Conservation (phyloP, 2,888 invertebrate genomes). For the Apodemia duryi region DNA sequence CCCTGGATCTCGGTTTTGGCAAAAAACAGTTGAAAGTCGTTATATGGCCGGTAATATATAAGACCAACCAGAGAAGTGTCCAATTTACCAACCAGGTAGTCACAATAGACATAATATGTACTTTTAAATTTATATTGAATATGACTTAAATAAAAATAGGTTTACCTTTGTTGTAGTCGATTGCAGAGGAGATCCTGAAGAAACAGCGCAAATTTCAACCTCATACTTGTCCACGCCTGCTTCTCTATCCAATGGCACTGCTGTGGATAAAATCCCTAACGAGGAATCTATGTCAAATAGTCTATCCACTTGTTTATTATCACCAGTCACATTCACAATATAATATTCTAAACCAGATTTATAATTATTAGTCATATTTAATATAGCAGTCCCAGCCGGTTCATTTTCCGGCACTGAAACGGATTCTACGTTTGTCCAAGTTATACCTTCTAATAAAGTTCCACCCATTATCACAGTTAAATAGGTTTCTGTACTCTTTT, state of each 20-base stretch:
- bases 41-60: no score
- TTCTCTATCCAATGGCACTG: conserved; percentile 90
- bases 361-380: conserved; percentile 87
- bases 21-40: no score
- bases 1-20: no score
- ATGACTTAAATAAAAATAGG: neutral
- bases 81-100: no score
- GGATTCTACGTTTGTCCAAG: conserved; percentile 82
- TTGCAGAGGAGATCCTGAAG: conserved; percentile 84
- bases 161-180: conserved; percentile 91
- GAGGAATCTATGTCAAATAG: conserved; percentile 95
- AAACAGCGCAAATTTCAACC: conserved; percentile 91
- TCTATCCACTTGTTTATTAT: conserved; percentile 88
- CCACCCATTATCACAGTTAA: conserved; percentile 88
- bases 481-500: conserved; percentile 92
- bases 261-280: conserved; percentile 92
- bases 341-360: conserved; percentile 90
- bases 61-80: no score
- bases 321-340: conserved; percentile 90
- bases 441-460: conserved; percentile 77
- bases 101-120: no score
- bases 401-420: conserved; percentile 94
- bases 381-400: conserved; percentile 90
- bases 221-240: conserved; percentile 89
- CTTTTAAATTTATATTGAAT: no score